Evolutionary conservation across 2,113 vertebrate genomes (phyloP).

Genomic region (Monopterus albus): DNA sequence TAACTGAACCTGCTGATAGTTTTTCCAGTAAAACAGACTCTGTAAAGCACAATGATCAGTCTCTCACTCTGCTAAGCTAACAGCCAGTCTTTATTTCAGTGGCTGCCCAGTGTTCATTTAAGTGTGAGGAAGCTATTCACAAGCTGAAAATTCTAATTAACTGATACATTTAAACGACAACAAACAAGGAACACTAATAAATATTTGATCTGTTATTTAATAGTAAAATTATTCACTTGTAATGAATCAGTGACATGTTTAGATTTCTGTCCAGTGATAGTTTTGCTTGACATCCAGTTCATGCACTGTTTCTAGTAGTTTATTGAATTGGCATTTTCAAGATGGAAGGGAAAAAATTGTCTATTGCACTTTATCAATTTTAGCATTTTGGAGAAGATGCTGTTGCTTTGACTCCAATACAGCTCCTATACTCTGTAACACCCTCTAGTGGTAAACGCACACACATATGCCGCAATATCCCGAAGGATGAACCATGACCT

Average conservation of each 20-base stretch:
- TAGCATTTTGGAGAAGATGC: constrained; percentile 66
- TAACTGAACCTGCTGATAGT: neutral
- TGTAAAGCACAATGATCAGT: constrained; percentile 62
- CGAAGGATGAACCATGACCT: constrained; percentile 49
- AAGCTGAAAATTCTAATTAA: neutral
- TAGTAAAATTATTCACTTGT: constrained; percentile 46
- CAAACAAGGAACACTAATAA: constrained; percentile 70
- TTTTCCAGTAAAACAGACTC: constrained; percentile 24
- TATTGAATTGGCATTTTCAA: constrained; percentile 58
- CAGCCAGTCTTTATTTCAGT: neutral
- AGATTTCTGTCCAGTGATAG: constrained; percentile 65
- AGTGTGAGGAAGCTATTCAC: constrained; percentile 15
- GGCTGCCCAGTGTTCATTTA: too few species aligned
- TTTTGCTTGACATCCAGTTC: constrained; percentile 63
- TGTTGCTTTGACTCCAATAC: constrained; percentile 51
- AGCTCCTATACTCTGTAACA: constrained; percentile 30
- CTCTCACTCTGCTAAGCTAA: neutral
- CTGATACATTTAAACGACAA: neutral
- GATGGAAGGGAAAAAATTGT: constrained; percentile 55
- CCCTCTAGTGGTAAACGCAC: constrained; percentile 47
- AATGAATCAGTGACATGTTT: constrained; percentile 56
- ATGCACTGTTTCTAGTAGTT: constrained; percentile 58
- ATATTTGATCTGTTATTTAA: constrained; percentile 51
- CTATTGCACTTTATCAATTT: constrained; percentile 77
- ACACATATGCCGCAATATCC: constrained; percentile 52